These are phyloP conservation scores for Pelodiscus sinensis DNA, from an alignment of 2,113 vertebrate species.

Conservation along the genomic window DNA sequence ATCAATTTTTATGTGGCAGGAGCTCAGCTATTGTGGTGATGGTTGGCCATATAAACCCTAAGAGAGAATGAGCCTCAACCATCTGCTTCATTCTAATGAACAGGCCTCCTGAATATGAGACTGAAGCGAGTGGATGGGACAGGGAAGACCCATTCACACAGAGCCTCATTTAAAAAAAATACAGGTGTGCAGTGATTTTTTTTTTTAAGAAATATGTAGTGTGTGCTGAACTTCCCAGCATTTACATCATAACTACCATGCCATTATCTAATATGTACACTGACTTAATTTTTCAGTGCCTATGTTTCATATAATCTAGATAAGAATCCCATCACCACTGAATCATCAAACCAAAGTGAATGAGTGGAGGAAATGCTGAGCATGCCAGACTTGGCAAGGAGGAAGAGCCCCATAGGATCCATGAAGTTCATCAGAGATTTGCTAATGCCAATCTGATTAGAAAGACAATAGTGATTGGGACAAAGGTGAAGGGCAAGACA, in stretches of 20 bases:
- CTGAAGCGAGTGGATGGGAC: background rate
- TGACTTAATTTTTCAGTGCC: background rate
- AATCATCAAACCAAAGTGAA: accelerated
- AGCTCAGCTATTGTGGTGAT: background rate
- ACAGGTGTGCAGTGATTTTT: background rate
- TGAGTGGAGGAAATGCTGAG: background rate
- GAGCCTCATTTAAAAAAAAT: background rate
- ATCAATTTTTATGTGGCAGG: background rate
- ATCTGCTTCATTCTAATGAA: background rate
- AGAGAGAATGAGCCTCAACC: background rate
- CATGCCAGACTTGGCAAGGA: background rate
- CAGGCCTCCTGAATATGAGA: background rate
- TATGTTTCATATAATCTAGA: background rate
- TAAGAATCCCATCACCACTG: background rate
- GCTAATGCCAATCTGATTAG: background rate
- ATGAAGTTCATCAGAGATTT: background rate
- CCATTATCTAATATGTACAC: background rate
- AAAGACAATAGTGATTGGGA: background rate
- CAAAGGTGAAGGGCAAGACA: background rate
- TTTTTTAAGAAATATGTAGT: background rate
- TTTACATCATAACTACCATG: background rate
- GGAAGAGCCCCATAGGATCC: background rate
- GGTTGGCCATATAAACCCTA: background rate
- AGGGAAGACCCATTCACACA: background rate
- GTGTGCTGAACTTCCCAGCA: background rate